Base-by-base conservation (phyloP, 1,140 invertebrate genomes). In the Dinothrombium tinctorium region DNA sequence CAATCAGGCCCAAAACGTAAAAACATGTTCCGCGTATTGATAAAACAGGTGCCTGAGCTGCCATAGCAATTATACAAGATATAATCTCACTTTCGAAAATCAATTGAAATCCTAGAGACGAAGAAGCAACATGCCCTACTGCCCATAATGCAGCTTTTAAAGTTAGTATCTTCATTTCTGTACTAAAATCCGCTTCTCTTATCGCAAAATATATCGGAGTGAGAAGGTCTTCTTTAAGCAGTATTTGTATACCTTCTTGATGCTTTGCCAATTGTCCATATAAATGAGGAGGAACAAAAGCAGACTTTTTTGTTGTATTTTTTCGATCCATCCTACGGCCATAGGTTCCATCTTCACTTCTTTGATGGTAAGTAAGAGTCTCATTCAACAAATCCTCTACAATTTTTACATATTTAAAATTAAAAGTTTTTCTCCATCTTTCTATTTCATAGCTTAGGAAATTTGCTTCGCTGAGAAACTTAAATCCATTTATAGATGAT, bases 91-190 rank as follows among this genome's bases (percentile, higher is more conserved):
- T 56, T 41, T 68, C 63, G 24, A 63, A 66, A 12, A 90, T 58
- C 46, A 75, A 69, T 24, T 72, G 64, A 11, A 82, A 61, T 1
- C 83, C 84, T 36, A 67, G 62, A 0, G 62, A 55, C 15, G 78
- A 77, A 0, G 72, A 73, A 2, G 76, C 77, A 15, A 78, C 65
- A 54, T 87, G 81, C 11, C 79, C 79, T 21, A 86, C 57, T 7
- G 75, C 74, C 86, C 87, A 95, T 0, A 95, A 55, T 0, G 83
- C 76, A 17, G 81, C 69, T 56, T 95, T 95, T 12, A 89, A 55
- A 40, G 56, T 51, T 22, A 56, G 46, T n/a, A 61, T 52, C 39
- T 55, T 50, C 8, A 51, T 37, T 33, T 59, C 56, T 23, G 51
- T 53, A 20, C 8, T n/a, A 6, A 38, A 19, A 8, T 38, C 8